Percentiles rank a stretch among this genome's conserved stretches.
Evolutionary conservation across 2,888 invertebrate species (phyloP).

Genomic region (Brachyptera putata): DNA sequence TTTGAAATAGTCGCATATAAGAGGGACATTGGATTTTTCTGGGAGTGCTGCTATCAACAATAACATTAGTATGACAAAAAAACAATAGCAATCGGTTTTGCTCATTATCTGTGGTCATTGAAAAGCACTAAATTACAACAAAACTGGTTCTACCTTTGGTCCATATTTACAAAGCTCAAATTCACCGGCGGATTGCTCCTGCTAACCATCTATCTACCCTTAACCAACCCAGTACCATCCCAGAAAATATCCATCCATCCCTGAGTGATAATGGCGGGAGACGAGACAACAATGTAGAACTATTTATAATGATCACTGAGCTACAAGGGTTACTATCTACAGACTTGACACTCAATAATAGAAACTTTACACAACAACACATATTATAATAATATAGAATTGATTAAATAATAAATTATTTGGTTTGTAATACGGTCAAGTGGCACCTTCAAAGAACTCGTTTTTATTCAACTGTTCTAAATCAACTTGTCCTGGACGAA

Average conservation of each 20-base stretch:
- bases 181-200: slow-evolving; percentile 21
- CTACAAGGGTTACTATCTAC: slow-evolving; percentile 21
- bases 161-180: slow-evolving; percentile 32
- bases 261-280: slow-evolving; percentile 31
- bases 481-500: slow-evolving; percentile 5
- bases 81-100: slow-evolving; percentile 10
- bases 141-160: slow-evolving; percentile 30
- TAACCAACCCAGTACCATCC: slow-evolving; percentile 26
- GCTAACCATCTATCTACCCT: slow-evolving; percentile 20
- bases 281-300: slow-evolving; percentile 23
- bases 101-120: not conserved
- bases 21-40: slow-evolving; percentile 32
- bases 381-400: slow-evolving; percentile 39
- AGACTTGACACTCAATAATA: slow-evolving; percentile 32
- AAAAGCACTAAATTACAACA: slow-evolving; percentile 22
- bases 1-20: slow-evolving; percentile 27
- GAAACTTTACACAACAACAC: slow-evolving; percentile 34
- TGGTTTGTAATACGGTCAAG: slow-evolving; percentile 49
- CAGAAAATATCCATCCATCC: slow-evolving; percentile 32
- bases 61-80: slow-evolving; percentile 14
- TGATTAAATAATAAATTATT: slow-evolving; percentile 49
- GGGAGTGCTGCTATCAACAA: slow-evolving; percentile 27
- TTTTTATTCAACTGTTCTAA: slow-evolving; percentile 28
- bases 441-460: slow-evolving; percentile 41
- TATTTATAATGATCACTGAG: slow-evolving; percentile 25